Percentiles rank a stretch among this genome's conserved stretches.
phyloP scores from a whole-genome alignment of 2,113 vertebrate species.

The Fregata magnificens region DNA sequence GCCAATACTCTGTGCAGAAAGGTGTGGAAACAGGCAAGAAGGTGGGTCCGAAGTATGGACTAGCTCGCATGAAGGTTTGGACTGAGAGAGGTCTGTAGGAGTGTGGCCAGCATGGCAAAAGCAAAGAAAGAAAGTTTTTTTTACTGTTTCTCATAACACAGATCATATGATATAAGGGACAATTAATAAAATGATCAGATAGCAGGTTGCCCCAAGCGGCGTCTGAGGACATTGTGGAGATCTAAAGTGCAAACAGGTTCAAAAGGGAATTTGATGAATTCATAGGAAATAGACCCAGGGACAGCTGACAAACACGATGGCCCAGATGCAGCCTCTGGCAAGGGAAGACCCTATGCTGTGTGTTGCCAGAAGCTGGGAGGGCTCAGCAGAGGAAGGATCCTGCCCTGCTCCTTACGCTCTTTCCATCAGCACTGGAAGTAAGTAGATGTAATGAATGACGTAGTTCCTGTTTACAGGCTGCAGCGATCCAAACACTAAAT shows the following conservation, averaged over 20 bases:
- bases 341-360: neutral
- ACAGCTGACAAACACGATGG: neutral
- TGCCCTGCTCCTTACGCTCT: neutral
- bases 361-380: neutral
- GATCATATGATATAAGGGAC: neutral
- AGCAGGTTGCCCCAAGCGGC: neutral
- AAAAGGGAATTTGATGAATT: neutral
- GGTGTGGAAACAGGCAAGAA: neutral
- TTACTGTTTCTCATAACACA: neutral
- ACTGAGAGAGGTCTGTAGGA: neutral
- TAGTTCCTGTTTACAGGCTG: neutral
- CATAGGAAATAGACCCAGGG: neutral
- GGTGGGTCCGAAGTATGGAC: rapidly evolving
- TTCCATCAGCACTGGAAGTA: neutral
- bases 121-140: neutral
- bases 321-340: neutral
- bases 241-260: neutral
- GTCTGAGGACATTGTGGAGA: neutral
- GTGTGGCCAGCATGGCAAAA: neutral
- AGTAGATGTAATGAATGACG: neutral
- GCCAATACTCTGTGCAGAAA: neutral
- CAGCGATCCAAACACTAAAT: neutral
- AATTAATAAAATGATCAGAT: neutral
- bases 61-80: neutral
- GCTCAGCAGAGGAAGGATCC: neutral